Conservation (phyloP, 1,140 invertebrate species). For the Cryptotermes secundus region DNA sequence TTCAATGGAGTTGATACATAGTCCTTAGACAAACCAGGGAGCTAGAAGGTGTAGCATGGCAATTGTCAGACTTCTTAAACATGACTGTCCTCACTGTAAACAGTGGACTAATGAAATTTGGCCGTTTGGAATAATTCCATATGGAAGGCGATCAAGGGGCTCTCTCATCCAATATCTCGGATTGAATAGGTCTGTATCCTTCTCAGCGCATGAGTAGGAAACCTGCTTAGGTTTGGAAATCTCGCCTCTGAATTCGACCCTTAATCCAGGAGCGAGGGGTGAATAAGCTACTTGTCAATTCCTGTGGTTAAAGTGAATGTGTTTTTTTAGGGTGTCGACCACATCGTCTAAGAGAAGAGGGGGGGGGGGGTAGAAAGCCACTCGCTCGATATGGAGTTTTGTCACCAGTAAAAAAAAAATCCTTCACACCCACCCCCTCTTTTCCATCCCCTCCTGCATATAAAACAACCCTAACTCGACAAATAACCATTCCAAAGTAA, state of each 20-base stretch:
- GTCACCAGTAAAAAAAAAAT: neutral
- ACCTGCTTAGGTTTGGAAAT: neutral
- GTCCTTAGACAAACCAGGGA: no score
- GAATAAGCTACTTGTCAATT: conserved; percentile 13
- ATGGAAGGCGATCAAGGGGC: no score
- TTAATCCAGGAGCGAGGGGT: neutral
- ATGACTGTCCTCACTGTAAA: no score
- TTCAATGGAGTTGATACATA: no score
- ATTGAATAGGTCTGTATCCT: no score
- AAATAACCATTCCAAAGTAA: conserved; percentile 20
- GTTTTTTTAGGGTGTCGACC: conserved; percentile 2
- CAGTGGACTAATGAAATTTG: no score
- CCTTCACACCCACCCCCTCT: neutral
- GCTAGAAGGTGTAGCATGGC: no score
- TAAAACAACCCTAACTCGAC: conserved; percentile 13
- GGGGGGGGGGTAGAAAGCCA: neutral
- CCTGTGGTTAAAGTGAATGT: conserved; percentile 19
- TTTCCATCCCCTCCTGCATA: conserved; percentile 9
- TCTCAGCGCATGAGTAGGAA: no score
- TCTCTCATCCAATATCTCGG: no score
- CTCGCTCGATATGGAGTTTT: conserved; percentile 11
- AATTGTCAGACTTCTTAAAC: no score
- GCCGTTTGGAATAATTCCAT: no score
- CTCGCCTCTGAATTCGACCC: conserved; percentile 8
- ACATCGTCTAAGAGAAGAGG: neutral